phyloP scores from a whole-genome alignment of 2,113 vertebrate species.

The Charina bottae region DNA sequence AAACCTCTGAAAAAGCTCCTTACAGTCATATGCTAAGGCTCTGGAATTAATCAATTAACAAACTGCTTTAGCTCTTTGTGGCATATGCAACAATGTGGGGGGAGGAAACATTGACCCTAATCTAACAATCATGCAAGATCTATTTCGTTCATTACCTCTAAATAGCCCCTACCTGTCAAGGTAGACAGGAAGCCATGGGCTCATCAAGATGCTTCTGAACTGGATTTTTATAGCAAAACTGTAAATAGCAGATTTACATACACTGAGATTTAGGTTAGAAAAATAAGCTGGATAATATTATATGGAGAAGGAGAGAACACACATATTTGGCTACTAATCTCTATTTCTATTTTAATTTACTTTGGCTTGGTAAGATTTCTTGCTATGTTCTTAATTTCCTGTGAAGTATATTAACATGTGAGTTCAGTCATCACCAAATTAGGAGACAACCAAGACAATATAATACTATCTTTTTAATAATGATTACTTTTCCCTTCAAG shows the following conservation, averaged over 20 bases:
- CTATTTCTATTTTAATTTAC: constrained; percentile 10
- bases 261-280: constrained; percentile 26
- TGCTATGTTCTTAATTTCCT: neutral
- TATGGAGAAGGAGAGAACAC: constrained; percentile 4
- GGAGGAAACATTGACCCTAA: neutral
- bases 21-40: neutral
- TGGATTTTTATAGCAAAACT: neutral
- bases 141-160: neutral
- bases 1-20: neutral
- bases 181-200: neutral
- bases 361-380: constrained; percentile 14
- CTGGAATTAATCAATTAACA: neutral
- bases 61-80: neutral
- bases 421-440: constrained; percentile 23
- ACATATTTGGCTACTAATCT: constrained; percentile 18
- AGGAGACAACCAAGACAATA: neutral
- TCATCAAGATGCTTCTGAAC: neutral
- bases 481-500: neutral
- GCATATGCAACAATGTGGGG: neutral
- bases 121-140: neutral
- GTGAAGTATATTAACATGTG: constrained; percentile 7
- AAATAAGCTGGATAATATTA: neutral
- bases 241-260: constrained; percentile 16
- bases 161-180: neutral
- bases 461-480: neutral